A percentile compares a stretch with the other conserved stretches of the same genome.
Conservation (phyloP, 2,113 vertebrate species). For the Glaucidium brasilianum region DNA sequence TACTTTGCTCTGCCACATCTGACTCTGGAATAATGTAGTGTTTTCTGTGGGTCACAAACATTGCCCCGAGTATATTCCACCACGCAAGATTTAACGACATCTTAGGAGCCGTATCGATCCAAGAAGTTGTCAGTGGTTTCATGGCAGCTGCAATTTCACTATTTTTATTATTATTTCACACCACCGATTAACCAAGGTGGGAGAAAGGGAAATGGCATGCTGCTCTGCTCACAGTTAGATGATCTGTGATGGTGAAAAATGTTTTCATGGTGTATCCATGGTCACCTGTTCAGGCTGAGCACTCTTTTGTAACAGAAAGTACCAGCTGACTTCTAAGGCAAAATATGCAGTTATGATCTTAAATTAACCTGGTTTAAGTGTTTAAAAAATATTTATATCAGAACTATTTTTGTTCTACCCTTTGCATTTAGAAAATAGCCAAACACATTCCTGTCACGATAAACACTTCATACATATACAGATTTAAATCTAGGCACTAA, state of each 20-base stretch:
- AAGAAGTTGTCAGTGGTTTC: not conserved
- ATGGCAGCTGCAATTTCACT: not conserved
- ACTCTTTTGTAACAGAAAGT: not conserved
- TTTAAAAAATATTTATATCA: not conserved
- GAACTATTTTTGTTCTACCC: not conserved
- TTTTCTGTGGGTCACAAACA: not conserved
- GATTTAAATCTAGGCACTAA: not conserved
- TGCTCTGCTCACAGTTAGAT: not conserved
- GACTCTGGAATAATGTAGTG: not conserved
- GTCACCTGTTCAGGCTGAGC: not conserved
- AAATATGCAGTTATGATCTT: not conserved
- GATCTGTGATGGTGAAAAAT: not conserved
- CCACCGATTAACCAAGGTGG: not conserved
- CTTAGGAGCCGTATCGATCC: not conserved
- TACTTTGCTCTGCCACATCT: not conserved
- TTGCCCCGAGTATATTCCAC: not conserved
- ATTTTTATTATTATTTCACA: not conserved
- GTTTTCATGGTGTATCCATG: not conserved
- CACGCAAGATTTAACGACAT: not conserved
- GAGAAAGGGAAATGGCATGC: not conserved
- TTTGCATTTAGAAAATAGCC: not conserved
- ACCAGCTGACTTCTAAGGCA: not conserved
- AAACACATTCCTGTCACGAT: not conserved
- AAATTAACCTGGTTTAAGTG: not conserved
- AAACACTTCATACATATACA: not conserved